Evolutionary conservation across 2,888 invertebrate genomes (phyloP).

Genomic region (Amaurobius ferox): DNA sequence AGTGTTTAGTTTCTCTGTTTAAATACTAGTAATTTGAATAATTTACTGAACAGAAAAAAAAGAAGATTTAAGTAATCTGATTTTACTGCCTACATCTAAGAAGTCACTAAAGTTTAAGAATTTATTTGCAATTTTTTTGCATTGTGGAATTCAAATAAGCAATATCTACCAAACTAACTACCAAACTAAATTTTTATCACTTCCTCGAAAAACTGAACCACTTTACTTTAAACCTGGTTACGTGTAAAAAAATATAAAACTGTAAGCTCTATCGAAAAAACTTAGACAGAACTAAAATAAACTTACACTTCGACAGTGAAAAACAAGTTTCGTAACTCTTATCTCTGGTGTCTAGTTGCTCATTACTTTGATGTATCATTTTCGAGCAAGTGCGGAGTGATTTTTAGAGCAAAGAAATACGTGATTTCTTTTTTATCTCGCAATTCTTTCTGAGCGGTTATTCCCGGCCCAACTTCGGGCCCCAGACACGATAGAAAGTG

Average conservation of each 20-base stretch:
- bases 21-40: no score
- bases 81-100: no score
- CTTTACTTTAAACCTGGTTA: neutral
- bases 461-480: conserved; percentile 23
- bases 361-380: conserved; percentile 70
- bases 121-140: no score
- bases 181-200: no score
- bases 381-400: conserved; percentile 40
- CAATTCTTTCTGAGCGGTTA: conserved; percentile 13
- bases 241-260: neutral
- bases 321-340: conserved; percentile 59
- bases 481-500: conserved; percentile 34
- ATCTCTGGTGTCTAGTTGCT: conserved; percentile 57
- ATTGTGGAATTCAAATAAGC: no score
- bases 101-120: no score
- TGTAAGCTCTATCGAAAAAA: neutral
- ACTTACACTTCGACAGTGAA: conserved; percentile 36
- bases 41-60: no score
- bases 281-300: conserved; percentile 35
- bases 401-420: conserved; percentile 34
- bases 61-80: no score
- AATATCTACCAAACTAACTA: no score
- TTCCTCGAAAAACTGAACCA: neutral
- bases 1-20: no score
- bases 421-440: conserved; percentile 16